phyloP scores from a whole-genome alignment of 1,140 invertebrate genomes.

The Drosophila ercepeae region DNA sequence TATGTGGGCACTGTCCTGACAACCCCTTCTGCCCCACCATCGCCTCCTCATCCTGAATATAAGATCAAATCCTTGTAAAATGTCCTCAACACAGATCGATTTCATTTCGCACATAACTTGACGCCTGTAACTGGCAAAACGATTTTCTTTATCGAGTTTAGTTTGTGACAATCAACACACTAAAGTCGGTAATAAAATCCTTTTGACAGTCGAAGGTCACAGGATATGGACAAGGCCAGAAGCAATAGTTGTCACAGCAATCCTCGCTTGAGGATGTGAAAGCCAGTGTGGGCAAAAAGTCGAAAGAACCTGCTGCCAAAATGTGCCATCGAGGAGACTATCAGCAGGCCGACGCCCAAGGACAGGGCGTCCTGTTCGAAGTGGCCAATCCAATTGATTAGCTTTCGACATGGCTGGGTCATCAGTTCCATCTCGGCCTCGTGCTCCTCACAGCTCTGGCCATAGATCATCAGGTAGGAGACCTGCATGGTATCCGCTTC shows the following conservation, averaged over 20 bases:
- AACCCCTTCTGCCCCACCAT: not conserved
- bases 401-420: not conserved
- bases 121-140: slow-evolving; percentile 3
- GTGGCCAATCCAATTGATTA: slow-evolving; percentile 14
- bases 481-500: slow-evolving; percentile 85
- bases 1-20: slow-evolving; percentile 51
- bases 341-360: slow-evolving; percentile 46
- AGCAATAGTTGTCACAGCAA: slow-evolving; percentile 28
- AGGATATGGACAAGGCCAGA: not conserved
- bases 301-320: slow-evolving; percentile 28
- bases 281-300: slow-evolving; percentile 20
- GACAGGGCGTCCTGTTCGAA: slow-evolving; percentile 17
- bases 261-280: slow-evolving; percentile 25
- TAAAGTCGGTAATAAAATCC: not conserved
- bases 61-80: slow-evolving; percentile 1
- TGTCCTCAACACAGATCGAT: slow-evolving; percentile 22
- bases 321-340: slow-evolving; percentile 23
- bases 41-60: not conserved
- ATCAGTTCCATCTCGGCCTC: not conserved
- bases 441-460: slow-evolving; percentile 59
- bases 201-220: slow-evolving; percentile 8
- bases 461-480: slow-evolving; percentile 91
- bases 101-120: slow-evolving; percentile 17
- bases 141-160: slow-evolving; percentile 2
- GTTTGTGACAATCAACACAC: not conserved